A percentile compares a stretch with the other conserved stretches of the same genome.
Evolutionary conservation across 2,113 vertebrate genomes (phyloP).

Genomic region (Hydropotes inermis): DNA sequence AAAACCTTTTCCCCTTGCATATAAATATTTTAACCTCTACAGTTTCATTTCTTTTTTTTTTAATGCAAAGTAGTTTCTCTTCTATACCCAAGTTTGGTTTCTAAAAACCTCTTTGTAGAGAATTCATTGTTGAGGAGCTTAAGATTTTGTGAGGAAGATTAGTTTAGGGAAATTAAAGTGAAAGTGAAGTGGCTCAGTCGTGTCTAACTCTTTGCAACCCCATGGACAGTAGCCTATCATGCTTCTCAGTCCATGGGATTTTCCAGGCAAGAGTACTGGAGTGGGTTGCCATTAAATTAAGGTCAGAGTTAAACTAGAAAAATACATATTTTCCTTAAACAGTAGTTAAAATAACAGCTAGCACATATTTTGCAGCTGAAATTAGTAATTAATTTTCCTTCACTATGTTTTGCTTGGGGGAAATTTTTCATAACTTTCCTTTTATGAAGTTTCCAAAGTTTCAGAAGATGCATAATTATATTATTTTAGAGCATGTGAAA

Average conservation of each 20-base stretch:
- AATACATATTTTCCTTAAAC: not conserved
- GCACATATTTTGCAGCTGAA: not conserved
- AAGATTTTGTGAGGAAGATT: not conserved
- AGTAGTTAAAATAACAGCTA: conserved; percentile 23
- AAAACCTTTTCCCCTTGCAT: not conserved
- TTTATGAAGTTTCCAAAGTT: not conserved
- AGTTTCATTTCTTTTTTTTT: conserved; percentile 46
- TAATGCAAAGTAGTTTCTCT: conserved; percentile 9
- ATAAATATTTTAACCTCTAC: not conserved
- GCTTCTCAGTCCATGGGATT: no score
- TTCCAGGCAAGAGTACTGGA: no score
- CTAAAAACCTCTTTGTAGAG: not conserved
- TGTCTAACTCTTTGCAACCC: no score
- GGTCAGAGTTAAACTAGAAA: conserved; percentile 1
- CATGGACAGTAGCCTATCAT: no score
- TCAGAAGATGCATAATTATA: conserved; percentile 9
- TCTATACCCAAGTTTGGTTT: not conserved
- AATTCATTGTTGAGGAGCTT: not conserved
- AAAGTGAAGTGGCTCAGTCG: no score
- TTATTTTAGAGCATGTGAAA: not conserved
- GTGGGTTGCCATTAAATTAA: not conserved
- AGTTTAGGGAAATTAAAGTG: not conserved
- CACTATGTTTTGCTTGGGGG: not conserved
- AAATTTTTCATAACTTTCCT: not conserved
- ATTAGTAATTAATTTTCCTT: conserved; percentile 24